Evolutionary conservation across 35 echinoderm and acorn worm species (phyloP).

Genomic region (Stichopus chloronotus): DNA sequence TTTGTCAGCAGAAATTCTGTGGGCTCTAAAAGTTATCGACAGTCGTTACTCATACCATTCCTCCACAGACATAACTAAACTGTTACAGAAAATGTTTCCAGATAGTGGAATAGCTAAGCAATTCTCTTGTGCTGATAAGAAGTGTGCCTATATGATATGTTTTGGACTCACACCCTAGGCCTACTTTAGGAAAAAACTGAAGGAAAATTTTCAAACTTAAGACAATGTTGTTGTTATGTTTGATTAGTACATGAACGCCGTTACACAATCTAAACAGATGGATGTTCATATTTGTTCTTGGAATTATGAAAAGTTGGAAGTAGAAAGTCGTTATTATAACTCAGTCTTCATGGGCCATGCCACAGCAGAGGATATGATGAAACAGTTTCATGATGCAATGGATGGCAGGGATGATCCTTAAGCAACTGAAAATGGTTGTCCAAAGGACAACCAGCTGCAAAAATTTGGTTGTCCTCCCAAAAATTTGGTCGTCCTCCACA

Average conservation of each 20-base stretch:
- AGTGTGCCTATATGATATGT: background rate
- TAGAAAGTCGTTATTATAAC: constrained; percentile 21
- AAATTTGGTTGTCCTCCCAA: too few species aligned
- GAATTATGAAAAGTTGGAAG: background rate
- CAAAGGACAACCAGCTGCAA: too few species aligned
- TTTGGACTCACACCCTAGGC: too few species aligned
- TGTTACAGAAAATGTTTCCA: constrained; percentile 14
- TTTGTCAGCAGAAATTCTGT: background rate
- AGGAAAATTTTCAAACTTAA: too few species aligned
- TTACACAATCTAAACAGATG: background rate
- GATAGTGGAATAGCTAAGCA: background rate
- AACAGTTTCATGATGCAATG: background rate
- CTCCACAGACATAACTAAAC: background rate
- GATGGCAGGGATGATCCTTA: too few species aligned
- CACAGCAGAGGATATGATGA: background rate
- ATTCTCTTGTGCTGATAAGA: background rate
- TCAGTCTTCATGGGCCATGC: constrained; percentile 18
- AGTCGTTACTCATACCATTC: background rate
- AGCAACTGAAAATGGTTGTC: too few species aligned
- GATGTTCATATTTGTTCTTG: background rate
- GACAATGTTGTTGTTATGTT: background rate
- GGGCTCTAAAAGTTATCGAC: constrained; percentile 7
- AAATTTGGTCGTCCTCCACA: too few species aligned
- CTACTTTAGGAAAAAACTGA: too few species aligned
- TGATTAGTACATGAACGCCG: background rate